Conservation (phyloP, 2,797 vertebrate species). For the Galaxias olidus region DNA sequence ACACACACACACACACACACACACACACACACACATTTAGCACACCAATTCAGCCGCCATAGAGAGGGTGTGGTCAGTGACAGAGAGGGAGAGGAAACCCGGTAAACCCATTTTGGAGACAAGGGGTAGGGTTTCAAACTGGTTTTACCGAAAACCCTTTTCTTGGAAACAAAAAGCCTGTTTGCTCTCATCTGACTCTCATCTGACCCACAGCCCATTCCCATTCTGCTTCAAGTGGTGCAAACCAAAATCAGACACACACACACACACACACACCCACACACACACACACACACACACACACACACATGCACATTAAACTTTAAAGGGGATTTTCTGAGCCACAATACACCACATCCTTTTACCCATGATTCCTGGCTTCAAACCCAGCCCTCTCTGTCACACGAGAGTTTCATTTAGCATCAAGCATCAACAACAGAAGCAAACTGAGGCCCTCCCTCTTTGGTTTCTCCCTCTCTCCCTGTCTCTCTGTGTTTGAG, state of each 20-base stretch:
- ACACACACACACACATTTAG: neutral
- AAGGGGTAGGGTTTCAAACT: slow-evolving; percentile 36
- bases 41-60: neutral
- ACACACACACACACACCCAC: neutral
- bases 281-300: neutral
- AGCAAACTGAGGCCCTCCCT: slow-evolving; percentile 33
- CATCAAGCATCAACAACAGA: slow-evolving; percentile 10
- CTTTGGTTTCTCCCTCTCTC: slow-evolving; percentile 28
- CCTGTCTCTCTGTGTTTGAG: slow-evolving; percentile 47
- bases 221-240: neutral
- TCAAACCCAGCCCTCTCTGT: slow-evolving; percentile 6
- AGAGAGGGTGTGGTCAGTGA: neutral
- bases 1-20: too few relatives aligned
- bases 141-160: slow-evolving; percentile 34
- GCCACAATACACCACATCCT: neutral
- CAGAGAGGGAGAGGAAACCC: neutral
- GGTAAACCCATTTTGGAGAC: neutral
- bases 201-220: slow-evolving; percentile 26
- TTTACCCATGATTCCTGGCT: neutral
- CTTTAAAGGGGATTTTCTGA: neutral
- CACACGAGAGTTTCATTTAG: too few relatives aligned
- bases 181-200: slow-evolving; percentile 26
- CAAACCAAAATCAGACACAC: neutral
- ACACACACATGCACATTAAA: neutral
- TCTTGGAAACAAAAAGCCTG: slow-evolving; percentile 31